A percentile compares a stretch with the other conserved stretches of the same genome.
Conservation (phyloP, 2,888 invertebrate species). For the Stenchaetothrips biformis region DNA sequence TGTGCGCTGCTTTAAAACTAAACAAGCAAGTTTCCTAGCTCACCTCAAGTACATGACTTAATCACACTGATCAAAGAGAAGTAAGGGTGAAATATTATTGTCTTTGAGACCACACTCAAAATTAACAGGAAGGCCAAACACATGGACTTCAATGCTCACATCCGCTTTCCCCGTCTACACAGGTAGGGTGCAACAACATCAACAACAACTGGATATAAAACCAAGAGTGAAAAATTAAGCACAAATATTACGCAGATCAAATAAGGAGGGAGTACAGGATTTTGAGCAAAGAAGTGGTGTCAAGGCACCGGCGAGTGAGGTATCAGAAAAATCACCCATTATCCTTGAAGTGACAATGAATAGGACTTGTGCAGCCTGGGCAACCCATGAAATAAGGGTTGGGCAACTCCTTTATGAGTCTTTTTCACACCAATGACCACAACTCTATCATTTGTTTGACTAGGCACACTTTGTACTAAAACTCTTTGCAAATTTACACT, state of each 20-base stretch:
- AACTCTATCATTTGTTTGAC: conserved; percentile 8
- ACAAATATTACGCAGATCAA: not conserved
- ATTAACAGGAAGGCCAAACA: conserved; percentile 13
- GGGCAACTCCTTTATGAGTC: not conserved
- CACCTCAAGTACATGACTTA: not conserved
- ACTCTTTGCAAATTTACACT: conserved; percentile 22
- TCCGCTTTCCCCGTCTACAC: conserved; percentile 8
- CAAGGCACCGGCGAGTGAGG: not conserved
- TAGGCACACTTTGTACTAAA: conserved; percentile 25
- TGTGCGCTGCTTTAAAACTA: conserved; percentile 9
- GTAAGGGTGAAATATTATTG: conserved; percentile 24
- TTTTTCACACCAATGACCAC: not conserved
- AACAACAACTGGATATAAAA: not conserved
- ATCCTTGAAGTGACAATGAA: not conserved
- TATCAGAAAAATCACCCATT: not conserved
- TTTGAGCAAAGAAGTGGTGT: conserved; percentile 23
- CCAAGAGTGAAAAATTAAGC: conserved; percentile 1
- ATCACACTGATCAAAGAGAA: conserved; percentile 16
- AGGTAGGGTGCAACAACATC: not conserved
- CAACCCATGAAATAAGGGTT: not conserved
- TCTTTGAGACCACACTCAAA: conserved; percentile 23
- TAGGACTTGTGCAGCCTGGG: not conserved
- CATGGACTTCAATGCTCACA: conserved; percentile 19
- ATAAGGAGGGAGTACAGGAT: conserved; percentile 13
- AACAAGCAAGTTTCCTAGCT: not conserved